Percentiles rank a stretch among this genome's conserved stretches.
These are phyloP conservation scores for Stenoptilia bipunctidactyla DNA, from an alignment of 2,888 invertebrate species.

Conservation along the genomic window DNA sequence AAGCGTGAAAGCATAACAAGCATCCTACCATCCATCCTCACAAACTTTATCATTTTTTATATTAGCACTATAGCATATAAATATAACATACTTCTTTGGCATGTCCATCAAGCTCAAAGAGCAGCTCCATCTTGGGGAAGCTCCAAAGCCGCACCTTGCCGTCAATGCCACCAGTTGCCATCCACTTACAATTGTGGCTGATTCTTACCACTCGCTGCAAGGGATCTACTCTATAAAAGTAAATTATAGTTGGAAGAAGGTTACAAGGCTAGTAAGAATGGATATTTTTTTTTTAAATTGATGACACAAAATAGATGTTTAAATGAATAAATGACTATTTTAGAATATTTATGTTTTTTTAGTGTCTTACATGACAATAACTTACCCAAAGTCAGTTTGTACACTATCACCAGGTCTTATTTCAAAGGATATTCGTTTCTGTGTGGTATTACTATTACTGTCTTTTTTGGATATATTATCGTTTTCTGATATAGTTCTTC, in stretches of 20 bases:
- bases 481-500: constrained; percentile 68
- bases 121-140: constrained; percentile 83
- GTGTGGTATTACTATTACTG: constrained; percentile 48
- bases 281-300: no score
- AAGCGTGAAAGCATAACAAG: no score
- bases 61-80: no score
- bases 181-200: constrained; percentile 79
- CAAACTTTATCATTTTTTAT: no score
- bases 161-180: constrained; percentile 95
- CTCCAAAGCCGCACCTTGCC: constrained; percentile 90
- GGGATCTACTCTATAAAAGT: constrained; percentile 75
- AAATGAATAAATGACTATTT: no score
- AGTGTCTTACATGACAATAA: no score
- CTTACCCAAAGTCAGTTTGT: constrained; percentile 86
- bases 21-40: no score
- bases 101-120: constrained; percentile 82
- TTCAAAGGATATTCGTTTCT: constrained; percentile 78
- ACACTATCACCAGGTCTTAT: constrained; percentile 84
- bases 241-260: background rate
- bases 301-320: background rate
- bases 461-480: constrained; percentile 59
- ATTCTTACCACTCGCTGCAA: constrained; percentile 89
- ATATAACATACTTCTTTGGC: constrained; percentile 78
- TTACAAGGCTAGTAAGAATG: no score
- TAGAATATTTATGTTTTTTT: no score